These are phyloP conservation scores for Gila orcuttii DNA, from an alignment of 2,113 vertebrate species.

Conservation along the genomic window DNA sequence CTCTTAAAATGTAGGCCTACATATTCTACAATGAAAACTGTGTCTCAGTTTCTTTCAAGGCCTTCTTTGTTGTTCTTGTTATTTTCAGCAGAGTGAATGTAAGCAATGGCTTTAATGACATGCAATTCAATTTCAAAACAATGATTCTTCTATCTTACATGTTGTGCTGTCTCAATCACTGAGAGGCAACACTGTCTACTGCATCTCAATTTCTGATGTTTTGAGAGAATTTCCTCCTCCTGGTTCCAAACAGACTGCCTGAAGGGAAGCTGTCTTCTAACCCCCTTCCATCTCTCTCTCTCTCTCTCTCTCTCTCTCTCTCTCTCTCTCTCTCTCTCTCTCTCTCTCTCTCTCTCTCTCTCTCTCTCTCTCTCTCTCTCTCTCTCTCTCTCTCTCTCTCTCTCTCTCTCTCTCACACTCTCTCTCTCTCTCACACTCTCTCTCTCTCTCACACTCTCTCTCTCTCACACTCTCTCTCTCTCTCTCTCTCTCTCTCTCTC, in stretches of 20 bases:
- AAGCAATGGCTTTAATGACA: background rate
- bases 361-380: constrained; percentile 18
- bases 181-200: constrained; percentile 17
- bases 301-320: background rate
- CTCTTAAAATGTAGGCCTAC: background rate
- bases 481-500: constrained; percentile 18
- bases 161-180: background rate
- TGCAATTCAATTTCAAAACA: background rate
- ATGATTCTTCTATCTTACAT: background rate
- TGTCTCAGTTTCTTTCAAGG: background rate
- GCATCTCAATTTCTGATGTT: constrained; percentile 22
- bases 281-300: constrained; percentile 21
- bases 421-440: constrained; percentile 13
- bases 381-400: background rate
- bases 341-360: constrained; percentile 18
- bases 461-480: background rate
- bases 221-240: constrained; percentile 8
- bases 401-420: constrained; percentile 15
- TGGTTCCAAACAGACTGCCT: constrained; percentile 41
- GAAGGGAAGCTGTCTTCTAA: constrained; percentile 14
- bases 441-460: constrained; percentile 29
- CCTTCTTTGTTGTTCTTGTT: background rate
- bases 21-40: background rate
- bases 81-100: background rate
- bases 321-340: constrained; percentile 18